Base-by-base conservation (phyloP, 2,797 vertebrate genomes). In the Myotis vivesi region DNA sequence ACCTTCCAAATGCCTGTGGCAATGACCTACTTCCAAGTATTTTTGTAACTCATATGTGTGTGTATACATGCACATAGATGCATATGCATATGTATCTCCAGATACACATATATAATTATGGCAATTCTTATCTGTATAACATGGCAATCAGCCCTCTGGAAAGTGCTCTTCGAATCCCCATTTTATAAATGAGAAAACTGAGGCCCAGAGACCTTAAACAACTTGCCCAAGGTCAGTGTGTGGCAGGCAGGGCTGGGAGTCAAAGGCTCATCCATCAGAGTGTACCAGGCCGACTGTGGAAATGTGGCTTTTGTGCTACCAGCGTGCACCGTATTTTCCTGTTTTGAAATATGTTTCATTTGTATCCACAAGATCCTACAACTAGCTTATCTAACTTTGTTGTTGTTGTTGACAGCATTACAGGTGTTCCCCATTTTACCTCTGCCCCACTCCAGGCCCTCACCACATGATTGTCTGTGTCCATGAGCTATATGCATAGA, bases 251-350 rank as follows among this genome's bases (percentile, higher is more conserved):
- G 16, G 15, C 2, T 38, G 15, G 41, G 19, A 51, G 80, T 16
- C 57, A 28, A 25, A 38, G 2, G 30, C 8, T 7, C 23, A 8
- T 5, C 3, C 5, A 2, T 16, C 64, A 1, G 2, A 41, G 8
- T 4, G 13, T 1, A 46, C 30, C 69, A 49, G 38, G 38, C 17
- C 51, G 66, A 17, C 0, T 2, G 15, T 9, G 2, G 8, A 25
- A 20, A n/a, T 8, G 4, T 0, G 22, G n/a, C 53, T 10, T 3
- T 9, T 16, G 22, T 5, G 0, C 4, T n/a, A 5, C 5, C 20
- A 10, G 33, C 3, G 36, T 28, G 13, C 7, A 0, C 5, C 25
- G 2, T 16, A n/a, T 8, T 51, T 49, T 62, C 46, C 9, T 28
- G 1, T 17, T 57, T 75, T 49, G 36, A 81, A 84, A 87, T 30